Evolutionary conservation across 2,113 vertebrate species (phyloP).

Genomic region (Labrus mixtus): DNA sequence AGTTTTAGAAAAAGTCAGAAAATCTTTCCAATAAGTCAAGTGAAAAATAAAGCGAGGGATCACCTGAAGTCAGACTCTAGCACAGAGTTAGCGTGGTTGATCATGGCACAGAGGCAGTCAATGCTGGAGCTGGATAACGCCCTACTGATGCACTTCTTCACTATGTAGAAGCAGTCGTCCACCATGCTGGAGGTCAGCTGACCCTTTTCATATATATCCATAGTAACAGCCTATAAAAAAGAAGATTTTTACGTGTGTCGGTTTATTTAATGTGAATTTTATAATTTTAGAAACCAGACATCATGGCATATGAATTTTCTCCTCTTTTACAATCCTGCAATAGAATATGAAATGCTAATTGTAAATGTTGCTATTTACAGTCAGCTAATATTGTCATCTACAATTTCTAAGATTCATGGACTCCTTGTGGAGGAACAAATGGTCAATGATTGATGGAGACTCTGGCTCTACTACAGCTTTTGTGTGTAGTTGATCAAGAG

Average conservation of each 20-base stretch:
- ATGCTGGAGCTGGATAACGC: constrained; percentile 96
- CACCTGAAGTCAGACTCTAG: constrained; percentile 98
- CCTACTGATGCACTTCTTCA: constrained; percentile 98
- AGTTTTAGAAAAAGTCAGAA: not conserved
- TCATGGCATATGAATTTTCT: too few relatives aligned
- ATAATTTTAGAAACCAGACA: not conserved
- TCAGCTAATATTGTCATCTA: too few relatives aligned
- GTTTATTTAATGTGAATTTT: not conserved
- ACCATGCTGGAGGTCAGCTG: constrained; percentile 99
- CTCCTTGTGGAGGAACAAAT: too few relatives aligned
- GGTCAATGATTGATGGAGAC: too few relatives aligned
- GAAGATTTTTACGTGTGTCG: not conserved
- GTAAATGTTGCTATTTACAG: too few relatives aligned
- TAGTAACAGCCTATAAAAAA: constrained; percentile 89
- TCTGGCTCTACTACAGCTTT: too few relatives aligned
- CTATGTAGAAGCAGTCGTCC: constrained; percentile 98
- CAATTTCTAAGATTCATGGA: too few relatives aligned
- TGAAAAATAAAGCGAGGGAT: not conserved
- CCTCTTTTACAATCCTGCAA: too few relatives aligned
- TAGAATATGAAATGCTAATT: too few relatives aligned
- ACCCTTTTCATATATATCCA: constrained; percentile 94
- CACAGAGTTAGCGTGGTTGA: constrained; percentile 95
- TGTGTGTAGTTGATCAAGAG: too few relatives aligned
- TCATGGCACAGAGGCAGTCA: constrained; percentile 98
- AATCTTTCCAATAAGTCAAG: not conserved